A percentile compares a stretch with the other conserved stretches of the same genome.
Conservation (phyloP, 2,113 vertebrate species). For the Microcebus lehilahytsara region DNA sequence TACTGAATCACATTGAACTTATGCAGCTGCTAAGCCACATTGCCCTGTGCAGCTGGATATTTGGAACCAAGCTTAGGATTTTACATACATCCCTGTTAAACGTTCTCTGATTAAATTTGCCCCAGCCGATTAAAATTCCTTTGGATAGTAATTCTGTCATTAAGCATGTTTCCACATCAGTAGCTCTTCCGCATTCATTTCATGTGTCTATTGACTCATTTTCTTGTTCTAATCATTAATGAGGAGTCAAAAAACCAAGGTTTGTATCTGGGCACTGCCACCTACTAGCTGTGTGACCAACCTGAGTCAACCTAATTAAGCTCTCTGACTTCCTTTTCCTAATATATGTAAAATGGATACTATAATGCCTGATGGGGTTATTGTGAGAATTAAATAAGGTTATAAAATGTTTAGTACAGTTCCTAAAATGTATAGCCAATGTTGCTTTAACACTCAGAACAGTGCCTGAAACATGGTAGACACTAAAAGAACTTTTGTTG, state of each 20-base stretch:
- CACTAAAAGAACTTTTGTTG: background rate
- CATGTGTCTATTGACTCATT: constrained; percentile 12
- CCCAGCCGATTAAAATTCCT: constrained; percentile 54
- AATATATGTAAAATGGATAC: background rate
- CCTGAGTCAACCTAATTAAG: background rate
- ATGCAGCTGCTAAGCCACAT: constrained; percentile 34
- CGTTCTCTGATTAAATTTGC: constrained; percentile 53
- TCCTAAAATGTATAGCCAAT: background rate
- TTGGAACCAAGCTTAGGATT: constrained; percentile 41
- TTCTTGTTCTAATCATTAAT: constrained; percentile 44
- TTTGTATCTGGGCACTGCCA: background rate
- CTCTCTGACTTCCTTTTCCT: background rate
- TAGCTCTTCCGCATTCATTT: constrained; percentile 2
- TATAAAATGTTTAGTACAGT: background rate
- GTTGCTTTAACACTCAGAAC: background rate
- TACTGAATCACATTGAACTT: background rate
- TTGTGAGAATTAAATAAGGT: background rate
- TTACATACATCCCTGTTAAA: constrained; percentile 36
- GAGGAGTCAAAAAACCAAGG: background rate
- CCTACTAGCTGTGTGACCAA: background rate
- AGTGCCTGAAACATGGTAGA: background rate
- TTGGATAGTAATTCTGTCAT: constrained; percentile 52
- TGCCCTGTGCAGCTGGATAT: constrained; percentile 44
- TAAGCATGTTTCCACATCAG: background rate
- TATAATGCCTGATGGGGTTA: background rate